Percentiles rank a stretch among this genome's conserved stretches.
These are phyloP conservation scores for Hydrotaea diabolus DNA, from an alignment of 2,888 invertebrate species.

Conservation along the genomic window DNA sequence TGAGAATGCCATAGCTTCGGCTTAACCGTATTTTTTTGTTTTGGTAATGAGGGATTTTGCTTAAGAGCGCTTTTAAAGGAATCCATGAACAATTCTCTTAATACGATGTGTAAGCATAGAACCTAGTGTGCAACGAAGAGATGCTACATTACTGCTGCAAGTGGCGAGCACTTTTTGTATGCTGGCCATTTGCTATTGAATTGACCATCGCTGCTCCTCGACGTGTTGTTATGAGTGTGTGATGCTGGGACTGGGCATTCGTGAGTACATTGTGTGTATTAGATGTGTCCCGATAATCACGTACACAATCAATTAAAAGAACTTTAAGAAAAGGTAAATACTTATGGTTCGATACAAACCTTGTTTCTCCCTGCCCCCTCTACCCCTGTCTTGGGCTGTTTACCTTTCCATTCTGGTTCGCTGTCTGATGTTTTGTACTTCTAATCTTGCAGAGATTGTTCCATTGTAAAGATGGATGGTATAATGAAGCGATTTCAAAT, in stretches of 20 bases:
- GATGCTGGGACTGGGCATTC: constrained; percentile 40
- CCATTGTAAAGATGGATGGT: constrained; percentile 40
- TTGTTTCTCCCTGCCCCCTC: not conserved
- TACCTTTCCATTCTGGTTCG: constrained; percentile 9
- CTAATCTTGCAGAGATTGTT: constrained; percentile 14
- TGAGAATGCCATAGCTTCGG: too few species aligned
- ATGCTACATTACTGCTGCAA: too few species aligned
- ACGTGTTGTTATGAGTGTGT: not conserved
- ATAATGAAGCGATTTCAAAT: constrained; percentile 64
- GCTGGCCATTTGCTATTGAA: not conserved
- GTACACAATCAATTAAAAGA: constrained; percentile 66
- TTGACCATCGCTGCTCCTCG: not conserved
- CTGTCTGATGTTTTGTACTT: constrained; percentile 19
- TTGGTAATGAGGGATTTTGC: too few species aligned
- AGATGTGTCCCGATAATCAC: constrained; percentile 66
- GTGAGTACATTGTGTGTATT: constrained; percentile 56
- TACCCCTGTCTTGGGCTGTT: not conserved
- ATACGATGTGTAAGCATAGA: too few species aligned
- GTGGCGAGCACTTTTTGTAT: too few species aligned
- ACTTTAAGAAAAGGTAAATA: constrained; percentile 48
- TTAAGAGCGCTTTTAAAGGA: too few species aligned
- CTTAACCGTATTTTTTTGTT: too few species aligned
- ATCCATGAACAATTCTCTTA: too few species aligned
- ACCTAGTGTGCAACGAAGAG: too few species aligned
- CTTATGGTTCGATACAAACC: constrained; percentile 47